Base-by-base conservation (phyloP, 2,888 invertebrate genomes). In the Xanthia togata region DNA sequence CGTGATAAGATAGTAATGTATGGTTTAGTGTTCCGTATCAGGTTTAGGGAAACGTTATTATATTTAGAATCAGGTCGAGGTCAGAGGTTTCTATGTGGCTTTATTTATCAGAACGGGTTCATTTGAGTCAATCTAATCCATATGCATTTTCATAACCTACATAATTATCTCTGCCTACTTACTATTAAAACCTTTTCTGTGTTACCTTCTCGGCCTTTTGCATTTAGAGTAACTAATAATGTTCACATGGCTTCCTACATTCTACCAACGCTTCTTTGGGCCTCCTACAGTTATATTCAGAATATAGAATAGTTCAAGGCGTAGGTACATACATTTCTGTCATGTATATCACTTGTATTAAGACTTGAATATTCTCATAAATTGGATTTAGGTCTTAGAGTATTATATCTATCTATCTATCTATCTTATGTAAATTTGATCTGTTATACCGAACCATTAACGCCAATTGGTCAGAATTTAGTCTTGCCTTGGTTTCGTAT, bases 1-100 rank as follows among this genome's bases (percentile, higher is more conserved):
- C 26, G 26, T 63, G 85, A 85, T 87, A 87, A 87, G 87, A 87
- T 87, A 85, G 82, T 79, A 47, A 5, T 65, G 67, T 74, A 60
- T 76, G 44, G 75, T 81, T 83, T 70, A 65, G 81, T 73, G 63
- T 87, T 79, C 67, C 71, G 64, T 83, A 75, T 75, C 59, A 12
- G 35, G 41, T 64, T 76, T 67, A 8, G 38, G 44, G 53, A 68
- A 62, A 20, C 47, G 14, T 59, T 26, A 23, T 14, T 38, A 44
- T 65, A 38, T 12, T 17, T 65, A 17, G n/a, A 81, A 70, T 53
- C 1, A 23, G 38, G 35, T 70, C 38, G 57, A 72, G 65, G 71
- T 31, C 26, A 57, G 4, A 41, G 1, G 9, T 8, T 78, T 35
- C n/a, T 31, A 23, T 20, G 20, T 17, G 20, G 9, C 2, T 35